Conservation (phyloP, 2,888 invertebrate species). For the Cacoxenus indagator region DNA sequence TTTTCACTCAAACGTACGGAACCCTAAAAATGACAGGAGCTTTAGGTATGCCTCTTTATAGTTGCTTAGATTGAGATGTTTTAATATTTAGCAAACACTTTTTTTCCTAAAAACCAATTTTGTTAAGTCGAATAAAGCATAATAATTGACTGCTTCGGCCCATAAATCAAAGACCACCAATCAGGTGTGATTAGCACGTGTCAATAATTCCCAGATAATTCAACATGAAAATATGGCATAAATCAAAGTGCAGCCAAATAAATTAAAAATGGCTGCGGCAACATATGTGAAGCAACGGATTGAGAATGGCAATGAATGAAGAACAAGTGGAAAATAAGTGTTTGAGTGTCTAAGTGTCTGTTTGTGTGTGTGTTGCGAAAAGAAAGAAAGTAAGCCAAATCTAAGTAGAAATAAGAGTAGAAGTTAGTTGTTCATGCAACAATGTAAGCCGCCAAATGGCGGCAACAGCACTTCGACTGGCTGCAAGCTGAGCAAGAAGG, state of each 20-base stretch:
- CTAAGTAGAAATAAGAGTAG: background rate
- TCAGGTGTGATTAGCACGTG: background rate
- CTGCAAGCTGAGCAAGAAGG: background rate
- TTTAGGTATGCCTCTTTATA: no score
- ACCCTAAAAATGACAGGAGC: no score
- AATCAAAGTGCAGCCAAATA: slow-evolving; percentile 5
- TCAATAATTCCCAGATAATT: background rate
- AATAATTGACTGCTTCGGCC: no score
- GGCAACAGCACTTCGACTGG: slow-evolving; percentile 56
- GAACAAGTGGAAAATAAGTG: no score
- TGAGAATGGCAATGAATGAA: no score
- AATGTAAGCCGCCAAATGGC: slow-evolving; percentile 57
- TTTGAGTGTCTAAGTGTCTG: background rate
- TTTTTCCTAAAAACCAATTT: no score
- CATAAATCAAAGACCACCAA: slow-evolving; percentile 1
- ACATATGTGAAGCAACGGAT: background rate
- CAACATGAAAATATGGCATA: slow-evolving; percentile 1
- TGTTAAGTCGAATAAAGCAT: no score
- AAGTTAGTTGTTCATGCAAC: slow-evolving; percentile 11
- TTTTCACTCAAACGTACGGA: no score
- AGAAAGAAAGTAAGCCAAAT: background rate
- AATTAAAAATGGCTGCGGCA: slow-evolving; percentile 13
- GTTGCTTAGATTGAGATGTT: no score
- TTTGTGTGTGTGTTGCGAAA: background rate
- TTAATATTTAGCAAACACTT: no score